Evolutionary conservation across 2,113 vertebrate species (phyloP), one percentile per base, ranked within the genome.

Genomic region (Coregonus clupeaformis): DNA sequence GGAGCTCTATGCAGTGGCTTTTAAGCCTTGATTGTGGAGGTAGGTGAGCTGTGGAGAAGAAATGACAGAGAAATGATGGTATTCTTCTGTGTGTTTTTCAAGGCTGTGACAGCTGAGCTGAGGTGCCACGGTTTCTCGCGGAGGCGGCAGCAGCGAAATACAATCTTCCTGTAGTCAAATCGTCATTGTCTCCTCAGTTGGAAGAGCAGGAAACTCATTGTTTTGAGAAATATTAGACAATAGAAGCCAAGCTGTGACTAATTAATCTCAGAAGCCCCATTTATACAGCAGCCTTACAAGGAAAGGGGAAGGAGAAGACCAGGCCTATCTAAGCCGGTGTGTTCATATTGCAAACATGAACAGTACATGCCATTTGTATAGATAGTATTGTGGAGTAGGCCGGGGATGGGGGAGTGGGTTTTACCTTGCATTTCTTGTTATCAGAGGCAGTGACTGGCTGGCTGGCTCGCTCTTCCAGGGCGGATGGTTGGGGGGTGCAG

Each of bases 151-250:
- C 49, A 16, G 14, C 49, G 49, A 52, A 52, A 52, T 14, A 52
- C 49, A 52, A 52, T 52, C 49, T 52, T 52, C 69, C 69, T 24
- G 63, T n/a, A 77, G 45, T 49, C 68, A 65, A 62, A 63, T 63
- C 25, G 36, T 70, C 75, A 70, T 71, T 49, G 47, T 79, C 72
- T 71, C 47, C 45, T 14, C n/a, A 32, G 69, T 42, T 55, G 72
- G 72, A 57, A 57, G 67, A 29, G 45, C 68, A 71, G 73, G 66
- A 68, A 75, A 67, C 67, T 70, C 72, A 79, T 79, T 79, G 77
- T 79, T 74, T 79, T 29, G 45, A 71, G 77, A 66, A 68, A 75
- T 75, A 79, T 57, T 67, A 79, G 68, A 14, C 18, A 71, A 73
- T 47, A 7, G 14, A 2, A 71, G 47, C 27, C 72, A 72, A 52